phyloP scores from a whole-genome alignment of 2,888 invertebrate species.

The Hydriomena furcata region DNA sequence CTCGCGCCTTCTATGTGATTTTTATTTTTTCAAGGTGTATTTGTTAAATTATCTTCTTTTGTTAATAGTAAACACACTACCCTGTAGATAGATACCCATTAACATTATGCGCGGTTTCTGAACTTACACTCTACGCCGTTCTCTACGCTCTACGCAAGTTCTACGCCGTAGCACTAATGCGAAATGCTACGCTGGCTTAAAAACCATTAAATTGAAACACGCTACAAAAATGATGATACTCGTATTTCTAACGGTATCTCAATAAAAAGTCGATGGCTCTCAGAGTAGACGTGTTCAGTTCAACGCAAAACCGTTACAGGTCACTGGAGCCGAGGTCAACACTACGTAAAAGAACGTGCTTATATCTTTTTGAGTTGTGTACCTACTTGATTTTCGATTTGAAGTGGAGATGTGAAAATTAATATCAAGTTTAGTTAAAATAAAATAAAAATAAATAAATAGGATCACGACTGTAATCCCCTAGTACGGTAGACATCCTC shows the following conservation, averaged over 20 bases:
- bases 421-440: no score
- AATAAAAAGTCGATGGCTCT: slow-evolving; percentile 23
- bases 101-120: no score
- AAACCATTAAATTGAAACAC: slow-evolving; percentile 12
- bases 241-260: slow-evolving; percentile 13
- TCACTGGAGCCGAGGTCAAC: slow-evolving; percentile 34
- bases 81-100: no score
- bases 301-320: slow-evolving; percentile 36
- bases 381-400: neutral
- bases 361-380: slow-evolving; percentile 4
- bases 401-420: neutral
- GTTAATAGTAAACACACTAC: no score
- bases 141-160: no score
- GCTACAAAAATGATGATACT: slow-evolving; percentile 15
- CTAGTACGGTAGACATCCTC: no score
- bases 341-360: slow-evolving; percentile 21
- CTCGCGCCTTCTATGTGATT: no score
- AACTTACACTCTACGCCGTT: no score
- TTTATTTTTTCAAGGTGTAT: no score
- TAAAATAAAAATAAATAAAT: no score
- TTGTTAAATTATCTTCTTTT: no score
- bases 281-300: slow-evolving; percentile 27
- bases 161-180: slow-evolving; percentile 4
- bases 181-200: slow-evolving; percentile 4
- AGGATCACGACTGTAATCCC: no score